Percentiles rank a stretch among this genome's conserved stretches.
Conservation (phyloP, 2,888 invertebrate species). For the Noctua comes region DNA sequence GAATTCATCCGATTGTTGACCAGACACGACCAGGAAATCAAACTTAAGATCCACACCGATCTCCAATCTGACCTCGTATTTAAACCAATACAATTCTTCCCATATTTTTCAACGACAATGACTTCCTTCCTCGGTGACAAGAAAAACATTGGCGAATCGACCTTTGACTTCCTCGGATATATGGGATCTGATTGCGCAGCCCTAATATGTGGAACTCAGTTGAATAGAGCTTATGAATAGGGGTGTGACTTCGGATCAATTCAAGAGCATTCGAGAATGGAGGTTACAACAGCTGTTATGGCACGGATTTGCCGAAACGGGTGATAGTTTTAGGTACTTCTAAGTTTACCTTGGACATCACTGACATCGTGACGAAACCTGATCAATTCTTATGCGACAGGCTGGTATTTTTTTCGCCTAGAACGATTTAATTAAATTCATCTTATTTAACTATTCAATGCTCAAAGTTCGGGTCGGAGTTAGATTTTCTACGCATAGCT, state of each 20-base stretch:
- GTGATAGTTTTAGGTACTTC: not conserved
- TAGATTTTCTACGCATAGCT: no score
- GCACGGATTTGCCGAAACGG: not conserved
- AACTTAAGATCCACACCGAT: not conserved
- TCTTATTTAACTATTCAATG: no score
- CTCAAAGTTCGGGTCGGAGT: no score
- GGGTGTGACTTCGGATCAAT: slow-evolving; percentile 4
- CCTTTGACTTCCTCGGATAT: not conserved
- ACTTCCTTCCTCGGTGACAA: not conserved
- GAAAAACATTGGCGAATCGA: slow-evolving; percentile 8
- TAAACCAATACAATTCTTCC: not conserved
- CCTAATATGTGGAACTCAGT: slow-evolving; percentile 18
- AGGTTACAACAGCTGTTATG: not conserved
- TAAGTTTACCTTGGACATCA: not conserved
- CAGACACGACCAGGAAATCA: not conserved
- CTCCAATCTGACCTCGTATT: not conserved
- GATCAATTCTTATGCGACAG: not conserved
- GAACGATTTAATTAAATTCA: no score
- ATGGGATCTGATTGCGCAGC: slow-evolving; percentile 8
- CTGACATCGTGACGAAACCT: not conserved
- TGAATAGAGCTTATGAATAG: slow-evolving; percentile 32
- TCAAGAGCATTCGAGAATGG: slow-evolving; percentile 6
- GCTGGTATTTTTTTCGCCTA: no score
- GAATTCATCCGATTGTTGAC: not conserved
- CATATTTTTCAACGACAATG: not conserved